Percentiles rank a stretch among this genome's conserved stretches.
These are phyloP conservation scores for Diarsia rubi DNA, from an alignment of 2,888 invertebrate species.

Conservation along the genomic window DNA sequence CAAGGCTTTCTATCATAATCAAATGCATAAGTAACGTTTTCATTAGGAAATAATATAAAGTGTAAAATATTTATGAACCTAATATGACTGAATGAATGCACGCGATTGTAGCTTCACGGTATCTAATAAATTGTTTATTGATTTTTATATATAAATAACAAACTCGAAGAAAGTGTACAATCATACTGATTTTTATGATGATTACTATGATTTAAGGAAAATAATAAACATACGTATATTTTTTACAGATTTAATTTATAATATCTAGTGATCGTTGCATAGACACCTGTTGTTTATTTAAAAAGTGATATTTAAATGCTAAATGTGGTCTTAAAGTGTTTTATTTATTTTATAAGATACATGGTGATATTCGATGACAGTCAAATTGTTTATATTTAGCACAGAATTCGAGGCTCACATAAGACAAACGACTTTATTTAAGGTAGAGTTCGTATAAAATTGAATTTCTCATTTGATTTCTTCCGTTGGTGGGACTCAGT, in stretches of 20 bases:
- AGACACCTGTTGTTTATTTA: constrained; percentile 42
- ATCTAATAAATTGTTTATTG: constrained; percentile 2
- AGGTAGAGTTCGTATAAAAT: not conserved
- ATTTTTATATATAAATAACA: constrained; percentile 8
- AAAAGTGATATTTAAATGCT: constrained; percentile 45
- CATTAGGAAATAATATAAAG: not conserved
- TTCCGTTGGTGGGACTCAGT: not conserved
- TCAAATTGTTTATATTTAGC: constrained; percentile 19
- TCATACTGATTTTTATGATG: constrained; percentile 41
- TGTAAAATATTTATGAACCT: not conserved
- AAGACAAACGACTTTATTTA: not conserved
- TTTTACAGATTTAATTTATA: constrained; percentile 41
- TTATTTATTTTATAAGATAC: constrained; percentile 48
- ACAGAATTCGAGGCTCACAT: not conserved
- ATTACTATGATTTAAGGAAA: constrained; percentile 44
- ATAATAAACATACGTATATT: constrained; percentile 17
- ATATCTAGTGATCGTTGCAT: constrained; percentile 36
- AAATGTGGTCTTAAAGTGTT: constrained; percentile 37
- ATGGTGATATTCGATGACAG: constrained; percentile 21
- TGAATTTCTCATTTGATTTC: not conserved
- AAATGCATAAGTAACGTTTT: constrained; percentile 6
- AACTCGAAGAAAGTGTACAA: constrained; percentile 42
- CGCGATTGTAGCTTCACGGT: not conserved
- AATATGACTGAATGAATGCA: not conserved
- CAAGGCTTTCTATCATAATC: not conserved